phyloP scores from a whole-genome alignment of 1,140 invertebrate species.

The Chironomus striatipennis region DNA sequence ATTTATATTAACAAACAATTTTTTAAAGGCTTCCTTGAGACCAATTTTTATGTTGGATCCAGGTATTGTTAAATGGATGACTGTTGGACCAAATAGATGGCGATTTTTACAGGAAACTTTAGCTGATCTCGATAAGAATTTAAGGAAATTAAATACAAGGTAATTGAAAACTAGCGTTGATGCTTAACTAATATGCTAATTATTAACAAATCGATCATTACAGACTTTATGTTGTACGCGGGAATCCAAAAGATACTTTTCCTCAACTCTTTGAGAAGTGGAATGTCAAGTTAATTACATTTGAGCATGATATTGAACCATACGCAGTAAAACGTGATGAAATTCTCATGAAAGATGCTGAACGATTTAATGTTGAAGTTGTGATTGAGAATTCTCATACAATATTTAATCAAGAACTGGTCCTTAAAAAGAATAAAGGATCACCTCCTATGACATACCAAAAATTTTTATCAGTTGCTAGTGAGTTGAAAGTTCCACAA shows the following conservation, averaged over 20 bases:
- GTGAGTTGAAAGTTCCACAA: constrained; percentile 46
- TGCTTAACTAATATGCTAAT: too few relatives aligned
- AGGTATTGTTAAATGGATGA: constrained; percentile 50
- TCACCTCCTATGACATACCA: constrained; percentile 60
- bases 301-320: constrained; percentile 63
- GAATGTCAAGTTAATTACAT: constrained; percentile 56
- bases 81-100: constrained; percentile 57
- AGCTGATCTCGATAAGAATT: constrained; percentile 54
- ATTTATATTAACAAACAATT: constrained; percentile 29
- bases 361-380: constrained; percentile 49
- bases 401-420: constrained; percentile 54
- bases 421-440: constrained; percentile 55
- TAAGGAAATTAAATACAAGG: constrained; percentile 43
- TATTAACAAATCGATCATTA: too few relatives aligned
- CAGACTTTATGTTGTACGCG: constrained; percentile 56
- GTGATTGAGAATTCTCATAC: constrained; percentile 58
- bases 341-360: constrained; percentile 50
- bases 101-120: constrained; percentile 60
- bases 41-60: constrained; percentile 63
- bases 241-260: constrained; percentile 53
- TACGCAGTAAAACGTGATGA: constrained; percentile 54
- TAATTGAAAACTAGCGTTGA: too few relatives aligned
- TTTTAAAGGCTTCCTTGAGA: constrained; percentile 43
- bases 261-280: constrained; percentile 57
- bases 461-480: constrained; percentile 54